Percentiles rank a stretch among this genome's conserved stretches.
phyloP scores from a whole-genome alignment of 2,113 vertebrate species.

The Tretioscincus oriximinensis region DNA sequence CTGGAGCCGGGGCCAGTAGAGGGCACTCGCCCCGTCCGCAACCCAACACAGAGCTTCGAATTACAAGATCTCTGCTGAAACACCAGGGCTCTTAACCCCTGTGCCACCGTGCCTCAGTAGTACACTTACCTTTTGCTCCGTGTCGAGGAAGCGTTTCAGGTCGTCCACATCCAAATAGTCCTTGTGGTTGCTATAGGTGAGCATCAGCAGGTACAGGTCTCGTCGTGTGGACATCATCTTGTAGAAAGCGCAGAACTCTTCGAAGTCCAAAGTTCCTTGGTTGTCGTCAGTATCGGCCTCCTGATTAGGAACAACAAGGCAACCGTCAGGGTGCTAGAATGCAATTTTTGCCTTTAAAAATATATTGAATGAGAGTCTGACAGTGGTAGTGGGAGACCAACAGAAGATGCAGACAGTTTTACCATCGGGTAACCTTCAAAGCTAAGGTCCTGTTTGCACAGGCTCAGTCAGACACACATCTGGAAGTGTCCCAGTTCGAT shows the following conservation, averaged over 20 bases:
- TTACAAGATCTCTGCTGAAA: too few species aligned
- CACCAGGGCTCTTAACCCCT: too few species aligned
- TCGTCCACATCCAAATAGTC: conserved; percentile 84
- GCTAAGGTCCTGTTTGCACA: too few species aligned
- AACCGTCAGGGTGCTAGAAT: background rate
- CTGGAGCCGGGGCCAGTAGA: too few species aligned
- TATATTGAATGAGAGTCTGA: fast-evolving
- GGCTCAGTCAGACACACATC: too few species aligned
- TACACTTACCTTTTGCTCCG: conserved; percentile 87
- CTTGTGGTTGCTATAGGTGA: conserved; percentile 96
- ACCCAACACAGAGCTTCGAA: too few species aligned
- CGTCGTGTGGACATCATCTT: conserved; percentile 97
- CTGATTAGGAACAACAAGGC: conserved; percentile 54
- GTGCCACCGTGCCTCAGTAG: too few species aligned
- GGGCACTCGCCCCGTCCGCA: too few species aligned
- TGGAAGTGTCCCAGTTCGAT: too few species aligned
- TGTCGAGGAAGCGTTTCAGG: conserved; percentile 87
- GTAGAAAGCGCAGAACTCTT: conserved; percentile 98
- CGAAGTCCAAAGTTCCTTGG: conserved; percentile 90
- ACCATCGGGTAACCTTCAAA: too few species aligned
- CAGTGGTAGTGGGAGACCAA: too few species aligned
- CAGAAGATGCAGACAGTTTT: background rate
- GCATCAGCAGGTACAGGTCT: conserved; percentile 94
- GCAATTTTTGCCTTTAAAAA: background rate
- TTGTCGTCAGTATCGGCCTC: conserved; percentile 95